Conservation (phyloP, 2,888 invertebrate species). For the Nezara viridula region DNA sequence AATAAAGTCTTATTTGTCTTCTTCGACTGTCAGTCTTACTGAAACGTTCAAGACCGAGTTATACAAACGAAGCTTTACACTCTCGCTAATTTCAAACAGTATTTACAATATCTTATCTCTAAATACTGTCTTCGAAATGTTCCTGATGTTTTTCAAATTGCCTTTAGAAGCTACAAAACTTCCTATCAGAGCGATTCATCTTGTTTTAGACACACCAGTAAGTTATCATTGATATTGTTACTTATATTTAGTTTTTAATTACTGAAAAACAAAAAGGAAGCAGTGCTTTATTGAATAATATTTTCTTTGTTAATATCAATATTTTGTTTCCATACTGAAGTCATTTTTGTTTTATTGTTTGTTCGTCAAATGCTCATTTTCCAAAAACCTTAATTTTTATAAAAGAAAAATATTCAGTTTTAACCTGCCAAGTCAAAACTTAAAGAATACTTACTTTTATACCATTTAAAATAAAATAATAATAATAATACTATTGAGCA, state of each 20-base stretch:
- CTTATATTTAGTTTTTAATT: not conserved
- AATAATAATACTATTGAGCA: not conserved
- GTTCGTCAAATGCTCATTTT: too few relatives aligned
- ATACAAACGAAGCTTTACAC: conserved; percentile 52
- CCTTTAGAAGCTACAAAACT: conserved; percentile 55
- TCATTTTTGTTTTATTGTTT: too few relatives aligned
- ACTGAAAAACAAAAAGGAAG: not conserved
- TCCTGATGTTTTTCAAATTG: conserved; percentile 42
- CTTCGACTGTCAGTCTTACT: conserved; percentile 51
- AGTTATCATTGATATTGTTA: not conserved
- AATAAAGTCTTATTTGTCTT: conserved; percentile 72
- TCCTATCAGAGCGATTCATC: conserved; percentile 55
- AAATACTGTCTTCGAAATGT: conserved; percentile 52
- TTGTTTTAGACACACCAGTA: conserved; percentile 61
- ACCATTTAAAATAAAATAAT: not conserved
- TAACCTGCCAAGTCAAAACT: not conserved
- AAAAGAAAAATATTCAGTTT: too few relatives aligned
- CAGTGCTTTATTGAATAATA: not conserved
- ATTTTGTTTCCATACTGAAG: not conserved
- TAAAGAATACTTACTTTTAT: not conserved
- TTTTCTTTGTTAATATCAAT: not conserved
- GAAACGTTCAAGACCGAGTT: conserved; percentile 57
- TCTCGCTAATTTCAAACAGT: conserved; percentile 52
- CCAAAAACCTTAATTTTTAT: too few relatives aligned
- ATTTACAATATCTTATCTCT: conserved; percentile 47